phyloP scores from a whole-genome alignment of 2,797 vertebrate species.

The Nothura maculosa region DNA sequence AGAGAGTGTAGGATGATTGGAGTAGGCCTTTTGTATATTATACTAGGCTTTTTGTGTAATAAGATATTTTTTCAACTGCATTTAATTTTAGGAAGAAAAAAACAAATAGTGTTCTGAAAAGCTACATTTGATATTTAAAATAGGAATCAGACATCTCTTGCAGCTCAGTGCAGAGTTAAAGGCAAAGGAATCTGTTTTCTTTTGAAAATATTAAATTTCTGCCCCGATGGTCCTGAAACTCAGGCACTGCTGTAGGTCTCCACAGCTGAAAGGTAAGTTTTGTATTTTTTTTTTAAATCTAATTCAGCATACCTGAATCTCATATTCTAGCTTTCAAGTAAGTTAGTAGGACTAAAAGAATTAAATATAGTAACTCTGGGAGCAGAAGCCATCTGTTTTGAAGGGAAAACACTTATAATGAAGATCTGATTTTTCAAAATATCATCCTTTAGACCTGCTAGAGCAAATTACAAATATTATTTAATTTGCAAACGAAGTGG shows the following conservation, averaged over 20 bases:
- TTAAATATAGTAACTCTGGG: neutral
- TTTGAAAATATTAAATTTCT: neutral
- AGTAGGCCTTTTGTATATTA: slow-evolving; percentile 37
- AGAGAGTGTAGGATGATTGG: slow-evolving; percentile 48
- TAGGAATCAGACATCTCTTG: neutral
- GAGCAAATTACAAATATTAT: neutral
- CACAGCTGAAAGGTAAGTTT: slow-evolving; percentile 38
- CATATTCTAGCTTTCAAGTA: neutral
- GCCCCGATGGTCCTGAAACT: neutral
- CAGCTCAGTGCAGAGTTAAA: neutral
- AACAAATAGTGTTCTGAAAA: neutral
- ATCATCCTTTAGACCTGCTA: neutral
- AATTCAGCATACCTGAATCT: neutral
- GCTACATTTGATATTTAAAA: neutral
- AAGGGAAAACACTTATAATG: neutral
- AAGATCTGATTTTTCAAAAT: slow-evolving; percentile 9
- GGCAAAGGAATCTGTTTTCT: neutral
- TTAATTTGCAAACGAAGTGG: neutral
- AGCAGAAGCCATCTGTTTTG: slow-evolving; percentile 21
- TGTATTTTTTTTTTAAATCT: neutral
- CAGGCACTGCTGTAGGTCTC: neutral
- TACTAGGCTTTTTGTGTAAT: neutral
- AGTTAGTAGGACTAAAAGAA: neutral
- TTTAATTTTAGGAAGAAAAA: neutral
- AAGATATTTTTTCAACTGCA: neutral